A percentile compares a stretch with the other conserved stretches of the same genome.
These are phyloP conservation scores for Solenopsis fugax DNA, from an alignment of 1,140 invertebrate genomes.

Conservation along the genomic window DNA sequence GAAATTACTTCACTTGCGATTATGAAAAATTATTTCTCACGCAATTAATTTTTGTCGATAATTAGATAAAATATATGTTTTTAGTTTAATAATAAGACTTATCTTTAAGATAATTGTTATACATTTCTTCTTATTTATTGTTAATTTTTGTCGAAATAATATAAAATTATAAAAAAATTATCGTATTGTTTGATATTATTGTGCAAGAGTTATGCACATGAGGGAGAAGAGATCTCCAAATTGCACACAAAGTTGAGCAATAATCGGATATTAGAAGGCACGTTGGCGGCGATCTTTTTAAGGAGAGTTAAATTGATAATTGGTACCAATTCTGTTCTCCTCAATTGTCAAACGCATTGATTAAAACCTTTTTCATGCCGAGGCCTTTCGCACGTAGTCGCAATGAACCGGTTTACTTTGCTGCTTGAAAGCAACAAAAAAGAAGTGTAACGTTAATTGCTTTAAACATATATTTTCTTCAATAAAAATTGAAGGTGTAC, in stretches of 20 bases:
- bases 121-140: background rate
- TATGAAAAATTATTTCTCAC: background rate
- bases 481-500: background rate
- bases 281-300: slow-evolving; percentile 66
- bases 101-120: background rate
- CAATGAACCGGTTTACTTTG: background rate
- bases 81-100: background rate
- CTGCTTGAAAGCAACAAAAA: background rate
- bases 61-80: background rate
- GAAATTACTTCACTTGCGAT: background rate
- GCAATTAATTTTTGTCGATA: background rate
- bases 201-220: background rate
- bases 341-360: slow-evolving; percentile 72
- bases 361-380: slow-evolving; percentile 61
- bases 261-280: slow-evolving; percentile 51
- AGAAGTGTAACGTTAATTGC: background rate
- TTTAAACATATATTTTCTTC: background rate
- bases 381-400: slow-evolving; percentile 52
- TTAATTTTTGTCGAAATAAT: background rate
- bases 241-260: slow-evolving; percentile 9
- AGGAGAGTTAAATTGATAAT: slow-evolving; percentile 75
- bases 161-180: background rate
- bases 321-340: slow-evolving; percentile 71
- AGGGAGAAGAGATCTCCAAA: background rate
- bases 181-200: background rate